Percentiles rank a stretch among this genome's conserved stretches.
phyloP scores from a whole-genome alignment of 2,888 invertebrate species.

The Uropetala carovei region DNA sequence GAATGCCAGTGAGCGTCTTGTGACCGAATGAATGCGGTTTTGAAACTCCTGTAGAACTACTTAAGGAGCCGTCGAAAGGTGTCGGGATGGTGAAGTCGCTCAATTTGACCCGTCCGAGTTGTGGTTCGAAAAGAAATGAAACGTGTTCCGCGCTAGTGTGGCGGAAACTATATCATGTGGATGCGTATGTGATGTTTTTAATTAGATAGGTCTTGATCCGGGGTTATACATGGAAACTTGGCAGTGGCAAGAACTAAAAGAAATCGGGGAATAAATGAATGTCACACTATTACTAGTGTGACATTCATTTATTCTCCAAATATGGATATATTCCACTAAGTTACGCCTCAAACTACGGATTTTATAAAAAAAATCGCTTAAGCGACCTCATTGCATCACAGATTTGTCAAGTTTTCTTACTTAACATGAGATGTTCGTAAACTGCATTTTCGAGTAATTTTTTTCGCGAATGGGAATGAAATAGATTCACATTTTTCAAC shows the following conservation, averaged over 20 bases:
- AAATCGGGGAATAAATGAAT: too few species aligned
- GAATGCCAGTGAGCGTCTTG: neutral
- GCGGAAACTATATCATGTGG: neutral
- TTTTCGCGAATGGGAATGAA: too few species aligned
- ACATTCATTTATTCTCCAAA: too few species aligned
- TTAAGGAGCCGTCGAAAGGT: slow-evolving; percentile 35
- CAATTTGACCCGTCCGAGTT: neutral
- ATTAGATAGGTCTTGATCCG: neutral
- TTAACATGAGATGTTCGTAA: too few species aligned
- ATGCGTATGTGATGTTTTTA: neutral
- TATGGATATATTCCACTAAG: too few species aligned
- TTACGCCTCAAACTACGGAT: too few species aligned
- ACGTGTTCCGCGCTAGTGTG: neutral
- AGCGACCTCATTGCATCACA: neutral
- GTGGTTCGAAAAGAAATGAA: neutral
- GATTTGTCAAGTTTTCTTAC: neutral
- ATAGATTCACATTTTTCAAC: too few species aligned
- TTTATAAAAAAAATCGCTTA: neutral
- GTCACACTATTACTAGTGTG: too few species aligned
- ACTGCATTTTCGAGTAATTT: too few species aligned
- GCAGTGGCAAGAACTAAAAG: neutral
- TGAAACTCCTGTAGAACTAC: slow-evolving; percentile 39
- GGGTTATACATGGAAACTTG: neutral
- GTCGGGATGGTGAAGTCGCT: slow-evolving; percentile 7
- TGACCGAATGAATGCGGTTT: slow-evolving; percentile 7